Evolutionary conservation across 2,797 vertebrate genomes (phyloP).

Genomic region (Chrysocyon brachyurus): DNA sequence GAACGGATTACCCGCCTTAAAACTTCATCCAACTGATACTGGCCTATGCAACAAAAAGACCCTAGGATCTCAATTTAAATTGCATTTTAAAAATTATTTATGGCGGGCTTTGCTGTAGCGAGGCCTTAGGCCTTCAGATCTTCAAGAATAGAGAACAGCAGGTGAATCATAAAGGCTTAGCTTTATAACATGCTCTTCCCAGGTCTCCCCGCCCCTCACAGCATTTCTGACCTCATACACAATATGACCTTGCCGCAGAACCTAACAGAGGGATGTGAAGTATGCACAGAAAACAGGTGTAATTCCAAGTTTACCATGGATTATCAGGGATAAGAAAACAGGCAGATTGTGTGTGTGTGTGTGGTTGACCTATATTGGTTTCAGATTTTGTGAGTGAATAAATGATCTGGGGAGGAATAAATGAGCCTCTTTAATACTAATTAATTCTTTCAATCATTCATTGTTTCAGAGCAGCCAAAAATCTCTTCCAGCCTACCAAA

Average conservation of each 20-base stretch:
- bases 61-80: neutral
- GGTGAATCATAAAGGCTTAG: neutral
- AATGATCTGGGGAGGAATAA: neutral
- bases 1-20: neutral
- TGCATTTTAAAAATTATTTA: neutral
- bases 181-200: neutral
- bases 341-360: neutral
- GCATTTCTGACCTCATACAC: neutral
- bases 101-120: neutral
- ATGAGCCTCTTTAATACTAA: neutral
- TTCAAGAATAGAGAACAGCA: neutral
- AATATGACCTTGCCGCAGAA: neutral
- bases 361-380: neutral
- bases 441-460: neutral
- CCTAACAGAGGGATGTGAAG: neutral
- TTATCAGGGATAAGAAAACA: neutral
- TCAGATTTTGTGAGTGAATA: neutral
- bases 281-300: neutral
- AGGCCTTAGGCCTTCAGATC: neutral
- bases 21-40: neutral
- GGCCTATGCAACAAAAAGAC: neutral
- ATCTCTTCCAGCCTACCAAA: neutral
- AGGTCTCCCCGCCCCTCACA: too few relatives aligned
- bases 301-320: neutral
- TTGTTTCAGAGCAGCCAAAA: neutral